Conservation (phyloP, 2,113 vertebrate species). For the Electrona antarctica region DNA sequence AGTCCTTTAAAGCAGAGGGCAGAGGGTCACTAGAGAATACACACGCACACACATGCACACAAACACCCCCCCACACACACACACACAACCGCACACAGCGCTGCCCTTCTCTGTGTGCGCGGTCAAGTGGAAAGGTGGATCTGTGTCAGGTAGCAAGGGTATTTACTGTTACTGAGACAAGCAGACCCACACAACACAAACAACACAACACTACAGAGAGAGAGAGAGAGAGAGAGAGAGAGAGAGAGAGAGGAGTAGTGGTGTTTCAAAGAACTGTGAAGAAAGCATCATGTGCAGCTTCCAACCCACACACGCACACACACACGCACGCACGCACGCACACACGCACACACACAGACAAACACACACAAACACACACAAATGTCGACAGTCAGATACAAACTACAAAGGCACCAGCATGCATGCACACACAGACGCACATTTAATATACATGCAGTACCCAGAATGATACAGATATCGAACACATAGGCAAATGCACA, state of each 20-base stretch:
- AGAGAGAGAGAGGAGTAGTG: slow-evolving; percentile 7
- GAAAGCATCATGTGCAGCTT: slow-evolving; percentile 43
- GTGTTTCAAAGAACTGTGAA: slow-evolving; percentile 34
- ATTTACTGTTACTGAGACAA: slow-evolving; percentile 76
- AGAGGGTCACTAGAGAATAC: slow-evolving; percentile 70
- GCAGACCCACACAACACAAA: slow-evolving; percentile 59
- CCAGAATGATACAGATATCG: too few species aligned
- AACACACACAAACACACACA: slow-evolving; percentile 9
- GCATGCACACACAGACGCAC: not conserved
- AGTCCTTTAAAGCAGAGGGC: slow-evolving; percentile 68
- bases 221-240: slow-evolving; percentile 19
- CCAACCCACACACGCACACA: not conserved
- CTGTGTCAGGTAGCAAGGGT: slow-evolving; percentile 75
- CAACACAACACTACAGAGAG: slow-evolving; percentile 37
- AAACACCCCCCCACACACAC: slow-evolving; percentile 23
- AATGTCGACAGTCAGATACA: slow-evolving; percentile 9
- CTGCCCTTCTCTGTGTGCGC: slow-evolving; percentile 64
- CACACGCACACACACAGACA: not conserved
- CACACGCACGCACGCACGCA: not conserved
- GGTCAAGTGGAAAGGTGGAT: slow-evolving; percentile 77
- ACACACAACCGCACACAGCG: not conserved
- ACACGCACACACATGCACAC: slow-evolving; percentile 22
- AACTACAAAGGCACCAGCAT: slow-evolving; percentile 1
- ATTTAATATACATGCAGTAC: too few species aligned
- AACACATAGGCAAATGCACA: too few species aligned